A percentile compares a stretch with the other conserved stretches of the same genome.
Evolutionary conservation across 2,113 vertebrate species (phyloP).

Genomic region (Oryctolagus cuniculus): mOryCun1.1 NC_091443.1:107099001-107099500

Average conservation of each 20-base stretch:
- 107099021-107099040: too few species aligned
- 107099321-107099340: not conserved
- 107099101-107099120: too few species aligned
- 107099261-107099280: not conserved
- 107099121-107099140: too few species aligned
- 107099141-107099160: too few species aligned
- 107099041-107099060: too few species aligned
- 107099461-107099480: not conserved
- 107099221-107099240: not conserved
- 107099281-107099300: slow-evolving; percentile 37
- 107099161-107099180: too few species aligned
- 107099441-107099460: not conserved
- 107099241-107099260: not conserved
- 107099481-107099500: not conserved
- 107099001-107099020: too few species aligned
- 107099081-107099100: too few species aligned
- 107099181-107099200: too few species aligned
- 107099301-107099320: not conserved
- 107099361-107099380: slow-evolving; percentile 38
- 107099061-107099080: too few species aligned
- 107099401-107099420: slow-evolving; percentile 64
- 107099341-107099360: not conserved
- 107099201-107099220: not conserved
- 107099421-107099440: slow-evolving; percentile 40
- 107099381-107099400: not conserved